Evolutionary conservation across 2,797 vertebrate species (phyloP).

Genomic region (Notolabrus celidotus): DNA sequence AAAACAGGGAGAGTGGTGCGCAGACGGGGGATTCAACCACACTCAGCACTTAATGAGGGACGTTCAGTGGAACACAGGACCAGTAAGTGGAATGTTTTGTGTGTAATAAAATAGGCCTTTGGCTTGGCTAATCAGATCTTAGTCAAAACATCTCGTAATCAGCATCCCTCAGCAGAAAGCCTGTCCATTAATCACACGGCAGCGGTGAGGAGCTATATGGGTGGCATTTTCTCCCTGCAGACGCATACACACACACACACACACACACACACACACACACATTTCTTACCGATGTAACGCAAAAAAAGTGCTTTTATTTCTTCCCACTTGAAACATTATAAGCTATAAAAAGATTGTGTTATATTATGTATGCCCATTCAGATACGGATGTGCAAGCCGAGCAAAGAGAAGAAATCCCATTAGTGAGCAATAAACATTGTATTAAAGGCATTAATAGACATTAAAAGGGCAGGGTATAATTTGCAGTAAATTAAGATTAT

Average conservation of each 20-base stretch:
- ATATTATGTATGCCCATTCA: constrained; percentile 62
- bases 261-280: constrained; percentile 44
- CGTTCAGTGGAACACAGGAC: constrained; percentile 78
- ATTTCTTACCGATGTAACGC: constrained; percentile 69
- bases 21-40: constrained; percentile 75
- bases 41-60: constrained; percentile 80
- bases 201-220: constrained; percentile 81
- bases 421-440: constrained; percentile 78
- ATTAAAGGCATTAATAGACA: constrained; percentile 76
- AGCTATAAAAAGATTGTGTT: constrained; percentile 78
- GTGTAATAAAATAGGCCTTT: constrained; percentile 86
- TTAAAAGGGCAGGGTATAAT: constrained; percentile 74
- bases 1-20: constrained; percentile 67
- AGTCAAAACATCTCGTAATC: constrained; percentile 86
- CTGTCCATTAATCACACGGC: constrained; percentile 85
- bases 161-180: constrained; percentile 82
- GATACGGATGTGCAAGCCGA: constrained; percentile 63
- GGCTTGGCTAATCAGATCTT: constrained; percentile 86
- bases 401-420: constrained; percentile 65
- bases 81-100: constrained; percentile 82
- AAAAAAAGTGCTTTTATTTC: constrained; percentile 75
- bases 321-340: constrained; percentile 76
- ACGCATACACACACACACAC: constrained; percentile 47
- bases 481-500: constrained; percentile 78
- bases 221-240: constrained; percentile 79